Evolutionary conservation across 1,140 invertebrate species (phyloP).

Genomic region (Octopus bimaculoides): DNA sequence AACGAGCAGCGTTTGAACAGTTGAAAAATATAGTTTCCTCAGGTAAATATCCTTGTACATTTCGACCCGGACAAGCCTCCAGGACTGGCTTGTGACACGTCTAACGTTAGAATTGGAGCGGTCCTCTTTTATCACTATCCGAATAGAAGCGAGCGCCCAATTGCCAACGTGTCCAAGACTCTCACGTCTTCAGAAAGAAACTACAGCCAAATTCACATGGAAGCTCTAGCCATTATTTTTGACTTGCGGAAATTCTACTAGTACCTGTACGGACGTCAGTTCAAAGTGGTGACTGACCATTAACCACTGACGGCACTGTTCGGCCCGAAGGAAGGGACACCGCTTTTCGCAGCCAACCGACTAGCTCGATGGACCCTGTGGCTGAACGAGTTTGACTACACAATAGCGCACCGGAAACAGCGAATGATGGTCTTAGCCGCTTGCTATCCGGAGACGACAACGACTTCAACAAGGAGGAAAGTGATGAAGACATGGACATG

Average conservation of each 20-base stretch:
- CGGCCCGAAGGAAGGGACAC: neutral
- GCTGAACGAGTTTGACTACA: slow-evolving; percentile 2
- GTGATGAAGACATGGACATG: too few species aligned
- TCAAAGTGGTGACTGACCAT: neutral
- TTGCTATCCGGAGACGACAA: too few species aligned
- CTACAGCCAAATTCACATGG: slow-evolving; percentile 58
- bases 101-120: too few species aligned
- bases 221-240: slow-evolving; percentile 57
- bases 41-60: slow-evolving; percentile 14
- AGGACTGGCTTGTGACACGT: too few species aligned
- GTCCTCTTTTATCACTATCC: too few species aligned
- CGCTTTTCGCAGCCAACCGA: neutral
- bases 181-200: slow-evolving; percentile 26
- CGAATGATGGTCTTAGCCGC: too few species aligned
- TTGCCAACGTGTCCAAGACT: too few species aligned
- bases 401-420: too few species aligned
- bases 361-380: neutral
- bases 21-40: neutral
- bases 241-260: too few species aligned
- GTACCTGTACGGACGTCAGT: too few species aligned
- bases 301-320: neutral
- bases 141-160: too few species aligned
- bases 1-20: neutral
- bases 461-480: too few species aligned
- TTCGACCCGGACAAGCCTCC: slow-evolving; percentile 12